phyloP scores from a whole-genome alignment of 2,888 invertebrate species.

The Pristionchus mayeri region DNA sequence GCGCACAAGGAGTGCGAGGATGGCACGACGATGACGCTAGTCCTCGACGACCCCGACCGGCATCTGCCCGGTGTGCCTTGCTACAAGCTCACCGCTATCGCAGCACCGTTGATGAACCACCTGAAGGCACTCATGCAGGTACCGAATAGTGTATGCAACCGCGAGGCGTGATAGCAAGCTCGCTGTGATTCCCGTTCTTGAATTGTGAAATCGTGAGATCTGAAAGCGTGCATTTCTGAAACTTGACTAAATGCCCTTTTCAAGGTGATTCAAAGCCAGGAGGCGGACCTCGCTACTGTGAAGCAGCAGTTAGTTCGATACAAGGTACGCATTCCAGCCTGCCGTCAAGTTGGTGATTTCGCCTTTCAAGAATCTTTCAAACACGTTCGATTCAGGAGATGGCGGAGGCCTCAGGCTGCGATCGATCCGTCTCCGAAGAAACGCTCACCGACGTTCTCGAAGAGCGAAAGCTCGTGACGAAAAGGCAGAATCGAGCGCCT shows the following conservation, averaged over 20 bases:
- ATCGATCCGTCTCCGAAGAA: slow-evolving; percentile 71
- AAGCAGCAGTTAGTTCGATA: slow-evolving; percentile 69
- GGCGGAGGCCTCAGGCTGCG: slow-evolving; percentile 62
- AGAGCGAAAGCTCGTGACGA: slow-evolving; percentile 60
- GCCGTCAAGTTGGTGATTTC: background rate
- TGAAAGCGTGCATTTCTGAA: background rate
- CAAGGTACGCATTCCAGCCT: slow-evolving; percentile 53
- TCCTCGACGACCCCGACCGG: slow-evolving; percentile 62
- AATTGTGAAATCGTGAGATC: background rate
- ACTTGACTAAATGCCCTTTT: too few species aligned
- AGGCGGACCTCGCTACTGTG: slow-evolving; percentile 65
- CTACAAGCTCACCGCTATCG: slow-evolving; percentile 72
- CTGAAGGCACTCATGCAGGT: slow-evolving; percentile 74
- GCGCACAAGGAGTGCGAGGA: slow-evolving; percentile 65
- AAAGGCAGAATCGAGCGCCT: slow-evolving; percentile 54
- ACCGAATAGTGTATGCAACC: too few species aligned
- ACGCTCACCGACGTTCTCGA: slow-evolving; percentile 67
- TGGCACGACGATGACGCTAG: slow-evolving; percentile 54
- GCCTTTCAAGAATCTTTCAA: background rate
- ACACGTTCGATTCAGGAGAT: slow-evolving; percentile 56
- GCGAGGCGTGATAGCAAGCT: too few species aligned
- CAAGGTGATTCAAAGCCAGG: slow-evolving; percentile 70
- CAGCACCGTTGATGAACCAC: slow-evolving; percentile 76
- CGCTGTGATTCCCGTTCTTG: too few species aligned
- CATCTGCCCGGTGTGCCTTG: slow-evolving; percentile 73